These are phyloP conservation scores for Pissodes strobi DNA, from an alignment of 1,140 invertebrate genomes.

Conservation along the genomic window DNA sequence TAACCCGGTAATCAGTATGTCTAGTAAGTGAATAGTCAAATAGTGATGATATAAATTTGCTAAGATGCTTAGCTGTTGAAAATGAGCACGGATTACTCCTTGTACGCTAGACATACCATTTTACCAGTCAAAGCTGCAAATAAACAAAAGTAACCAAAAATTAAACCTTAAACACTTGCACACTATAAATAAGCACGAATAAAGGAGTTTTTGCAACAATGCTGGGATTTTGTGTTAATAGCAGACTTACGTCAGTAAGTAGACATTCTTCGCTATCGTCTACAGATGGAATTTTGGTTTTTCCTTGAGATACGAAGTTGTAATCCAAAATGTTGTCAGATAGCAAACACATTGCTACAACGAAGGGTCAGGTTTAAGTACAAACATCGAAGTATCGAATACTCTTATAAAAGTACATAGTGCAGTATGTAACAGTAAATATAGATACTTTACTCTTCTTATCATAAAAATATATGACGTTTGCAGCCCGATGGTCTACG, in stretches of 20 bases:
- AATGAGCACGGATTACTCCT: no score
- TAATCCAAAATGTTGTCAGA: constrained; percentile 87
- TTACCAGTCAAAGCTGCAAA: constrained; percentile 1
- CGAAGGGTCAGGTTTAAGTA: neutral
- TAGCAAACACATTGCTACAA: constrained; percentile 78
- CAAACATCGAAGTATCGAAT: neutral
- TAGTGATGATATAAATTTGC: no score
- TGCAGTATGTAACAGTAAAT: neutral
- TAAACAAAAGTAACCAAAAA: neutral
- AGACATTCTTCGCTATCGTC: constrained; percentile 95
- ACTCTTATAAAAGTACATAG: constrained; percentile 10
- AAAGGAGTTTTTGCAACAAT: neutral
- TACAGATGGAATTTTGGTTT: constrained; percentile 91
- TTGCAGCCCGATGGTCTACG: no score
- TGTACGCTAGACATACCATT: neutral
- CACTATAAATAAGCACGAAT: neutral
- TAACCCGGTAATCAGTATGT: no score
- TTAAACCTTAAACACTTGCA: neutral
- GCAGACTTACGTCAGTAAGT: constrained; percentile 86
- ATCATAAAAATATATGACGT: no score
- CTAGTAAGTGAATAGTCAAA: no score
- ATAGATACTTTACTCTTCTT: no score
- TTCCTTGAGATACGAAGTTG: constrained; percentile 95
- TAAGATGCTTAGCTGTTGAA: no score
- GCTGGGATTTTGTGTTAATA: constrained; percentile 3